Evolutionary conservation across 2,113 vertebrate genomes (phyloP), one percentile per base, ranked within the genome.

Genomic region (Odontesthes bonariensis): DNA sequence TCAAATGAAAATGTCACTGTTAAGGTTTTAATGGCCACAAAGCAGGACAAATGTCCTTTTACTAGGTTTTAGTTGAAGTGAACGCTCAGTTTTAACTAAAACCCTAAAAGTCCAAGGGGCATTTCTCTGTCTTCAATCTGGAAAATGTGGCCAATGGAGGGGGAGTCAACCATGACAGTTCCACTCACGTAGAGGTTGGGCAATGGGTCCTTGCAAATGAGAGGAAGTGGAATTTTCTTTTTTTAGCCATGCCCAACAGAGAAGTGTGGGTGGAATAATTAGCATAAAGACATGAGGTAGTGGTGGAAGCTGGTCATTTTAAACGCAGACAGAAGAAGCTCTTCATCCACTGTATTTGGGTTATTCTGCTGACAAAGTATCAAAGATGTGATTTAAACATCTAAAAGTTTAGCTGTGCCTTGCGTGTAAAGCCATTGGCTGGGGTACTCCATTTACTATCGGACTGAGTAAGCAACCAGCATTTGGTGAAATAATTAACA

Each of bases 161-260:
- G 52, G 1, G 69, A 72, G 47, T 67, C 22, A 17, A 66, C 27
- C 8, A 5, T 6, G 40, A 6, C 22, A 61, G 10, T 51, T 33
- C 22, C 0, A 5, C 38, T 70, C 9, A 27, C 1, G 1, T 51
- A 35, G 1, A 4, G 40, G 44, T 44, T 60, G 47, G 14, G 14
- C 10, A 64, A 75, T 55, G 33, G 69, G 66, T 64, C 42, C 5
- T 54, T 66, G 12, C 2, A 55, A 65, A 68, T 64, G 9, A 77
- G 58, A 54, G 84, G 77, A 87, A 62, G 68, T 76, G 64, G 60
- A 38, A 27, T 27, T 40, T 53, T 51, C 63, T 61, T 75, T 51
- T 67, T 61, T 75, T 32, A 58, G 52, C 47, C 5, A 42, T 27
- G 64, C 19, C 20, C 6, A n/a, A 75, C 51, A 64, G 3, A 57